These are phyloP conservation scores for Onthophagus sagittarius DNA, from an alignment of 2,888 invertebrate genomes.

Conservation along the genomic window DNA sequence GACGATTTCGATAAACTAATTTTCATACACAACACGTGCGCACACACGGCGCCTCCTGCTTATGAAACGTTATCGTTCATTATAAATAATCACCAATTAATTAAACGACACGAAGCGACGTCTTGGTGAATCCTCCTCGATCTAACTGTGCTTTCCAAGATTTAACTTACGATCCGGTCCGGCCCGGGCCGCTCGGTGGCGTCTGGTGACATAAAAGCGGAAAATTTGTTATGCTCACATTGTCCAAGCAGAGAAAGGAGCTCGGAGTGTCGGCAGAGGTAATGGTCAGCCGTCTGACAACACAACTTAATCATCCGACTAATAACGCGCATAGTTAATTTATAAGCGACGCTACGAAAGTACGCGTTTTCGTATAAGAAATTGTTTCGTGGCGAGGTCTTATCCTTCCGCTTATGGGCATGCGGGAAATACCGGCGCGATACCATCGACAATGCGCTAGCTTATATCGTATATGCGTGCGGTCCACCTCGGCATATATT, in stretches of 20 bases:
- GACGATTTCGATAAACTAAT: conserved; percentile 7
- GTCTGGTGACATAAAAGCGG: conserved; percentile 5
- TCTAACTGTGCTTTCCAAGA: too few species aligned
- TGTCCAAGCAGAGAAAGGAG: conserved; percentile 5
- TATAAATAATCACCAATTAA: conserved; percentile 11
- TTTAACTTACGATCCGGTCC: neutral
- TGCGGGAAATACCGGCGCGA: neutral
- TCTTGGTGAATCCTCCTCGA: too few species aligned
- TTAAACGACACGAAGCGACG: neutral
- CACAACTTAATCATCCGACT: conserved; percentile 11
- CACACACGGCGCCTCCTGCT: neutral
- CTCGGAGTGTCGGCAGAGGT: conserved; percentile 1
- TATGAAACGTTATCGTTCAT: neutral
- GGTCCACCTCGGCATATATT: neutral
- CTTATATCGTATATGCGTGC: neutral
- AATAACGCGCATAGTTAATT: conserved; percentile 12
- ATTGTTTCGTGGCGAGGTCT: conserved; percentile 5
- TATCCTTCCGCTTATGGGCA: neutral
- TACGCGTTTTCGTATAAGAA: conserved; percentile 3
- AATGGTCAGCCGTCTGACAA: conserved; percentile 6
- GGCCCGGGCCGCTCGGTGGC: neutral
- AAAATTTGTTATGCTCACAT: conserved; percentile 4
- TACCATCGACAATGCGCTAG: neutral
- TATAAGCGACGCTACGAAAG: neutral
- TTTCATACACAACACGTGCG: neutral